Base-by-base conservation (phyloP, 2,797 vertebrate genomes). In the Sus cebifrons region DNA sequence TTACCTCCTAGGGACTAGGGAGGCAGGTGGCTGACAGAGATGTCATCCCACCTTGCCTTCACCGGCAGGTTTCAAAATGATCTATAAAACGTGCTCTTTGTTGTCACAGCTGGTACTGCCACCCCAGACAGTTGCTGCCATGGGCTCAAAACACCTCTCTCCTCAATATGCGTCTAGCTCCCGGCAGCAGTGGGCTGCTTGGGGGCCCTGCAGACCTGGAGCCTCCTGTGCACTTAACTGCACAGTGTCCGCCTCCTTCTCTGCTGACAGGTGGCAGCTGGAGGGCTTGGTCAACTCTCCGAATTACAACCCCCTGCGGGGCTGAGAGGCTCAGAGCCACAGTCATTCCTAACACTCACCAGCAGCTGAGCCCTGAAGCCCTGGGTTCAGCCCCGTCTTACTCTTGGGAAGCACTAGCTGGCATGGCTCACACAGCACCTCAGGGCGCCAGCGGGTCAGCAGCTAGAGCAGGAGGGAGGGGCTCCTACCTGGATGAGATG, bases 401-500 rank as follows among this genome's bases (percentile, higher is more conserved):
- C 40, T 78, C 87, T 40, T 11, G 5, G 29, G 25, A 56, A 52
- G 27, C 8, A 29, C 44, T 5, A 49, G 44, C 44, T 10, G 9
- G 44, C 44, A 49, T 49, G 44, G 44, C 44, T 49, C 44, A 49
- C 44, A 6, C 44, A 49, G 44, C 44, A 49, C 44, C 44, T 49
- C 44, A 49, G 44, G 44, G 44, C 44, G 44, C 44, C 74, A 56
- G 25, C 2, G 74, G 68, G 68, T 21, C 58, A 65, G 65, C 27
- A 27, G n/a, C 44, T 49, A 49, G 44, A 49, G 44, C 44, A 21
- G 18, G 70, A 18, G 13, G 65, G 9, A 0, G 29, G 0, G 0
- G 0, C 25, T 12, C 97, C 96, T 96, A 99, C 99, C 99, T 99
- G 99, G 89, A 99, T 98, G 93, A 99, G 99, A 97, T 99, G 98